Evolutionary conservation across 2,113 vertebrate species (phyloP), one percentile per base, ranked within the genome.

Genomic region (Erythrocebus patas): DNA sequence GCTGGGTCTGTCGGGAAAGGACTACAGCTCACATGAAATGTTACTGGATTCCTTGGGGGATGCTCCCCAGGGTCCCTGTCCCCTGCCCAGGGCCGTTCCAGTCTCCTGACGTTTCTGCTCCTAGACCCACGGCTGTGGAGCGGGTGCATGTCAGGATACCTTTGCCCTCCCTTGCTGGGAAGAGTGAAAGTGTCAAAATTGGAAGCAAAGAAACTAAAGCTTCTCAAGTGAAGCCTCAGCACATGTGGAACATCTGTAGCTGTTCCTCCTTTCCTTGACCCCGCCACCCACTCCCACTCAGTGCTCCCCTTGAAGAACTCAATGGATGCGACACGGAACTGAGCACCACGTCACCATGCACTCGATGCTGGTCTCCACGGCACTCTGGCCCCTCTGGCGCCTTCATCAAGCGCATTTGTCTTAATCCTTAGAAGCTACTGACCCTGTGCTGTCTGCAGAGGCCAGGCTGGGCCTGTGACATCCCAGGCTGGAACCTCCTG

Each of bases 81-180:
- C 20, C 57, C 23, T 25, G n/a, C 17, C 70, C 55, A 55, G 45
- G 35, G n/a, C 50, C 45, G 55, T 1, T 17, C 30, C 5, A 9
- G 32, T 16, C 27, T 50, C 64, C 40, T n/a, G 9, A 38, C 0
- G 1, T 22, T 10, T 75, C 43, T 40, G 22, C 73, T 50, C 68
- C 25, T 3, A 18, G 32, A 52, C 76, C 35, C 50, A 4, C 9
- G 35, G 13, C 3, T 20, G 20, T 38, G 3, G 25, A 27, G 25
- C 1, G 1, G 14, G 10, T 10, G 32, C 7, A 5, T 0, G 2
- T 0, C 8, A 35, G 8, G 88, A 38, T 6, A 27, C 3, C 22
- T 35, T 4, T 32, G 32, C 11, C 38, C 52, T 38, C 43, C 10
- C 38, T 72, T 5, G 27, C 64, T 17, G 10, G 35, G 23, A n/a